Percentiles rank a stretch among this genome's conserved stretches.
phyloP scores from a whole-genome alignment of 2,797 vertebrate genomes.

The Oryzias sinensis region DNA sequence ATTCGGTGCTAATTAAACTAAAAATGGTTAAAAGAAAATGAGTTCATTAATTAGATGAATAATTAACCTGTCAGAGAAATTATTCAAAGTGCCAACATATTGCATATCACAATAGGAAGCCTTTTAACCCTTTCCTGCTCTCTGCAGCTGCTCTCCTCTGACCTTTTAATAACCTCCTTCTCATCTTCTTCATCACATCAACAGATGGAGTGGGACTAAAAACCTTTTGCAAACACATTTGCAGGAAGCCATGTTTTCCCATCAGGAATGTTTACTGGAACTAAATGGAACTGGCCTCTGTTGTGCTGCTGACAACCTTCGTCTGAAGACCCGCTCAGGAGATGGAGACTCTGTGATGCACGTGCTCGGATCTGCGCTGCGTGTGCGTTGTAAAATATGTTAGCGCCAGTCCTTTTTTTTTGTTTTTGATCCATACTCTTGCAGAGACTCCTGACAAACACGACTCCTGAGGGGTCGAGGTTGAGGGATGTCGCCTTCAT shows the following conservation, averaged over 20 bases:
- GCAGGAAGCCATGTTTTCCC: constrained; percentile 18
- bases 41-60: constrained; percentile 68
- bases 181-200: constrained; percentile 18
- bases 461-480: constrained; percentile 1
- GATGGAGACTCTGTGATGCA: not conserved
- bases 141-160: not conserved
- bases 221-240: constrained; percentile 17
- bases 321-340: constrained; percentile 3
- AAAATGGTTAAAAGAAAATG: constrained; percentile 42
- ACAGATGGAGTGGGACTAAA: constrained; percentile 16
- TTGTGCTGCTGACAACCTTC: constrained; percentile 11
- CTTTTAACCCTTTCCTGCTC: constrained; percentile 33
- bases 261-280: constrained; percentile 16
- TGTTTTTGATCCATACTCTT: not conserved
- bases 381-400: not conserved
- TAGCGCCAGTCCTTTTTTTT: not conserved
- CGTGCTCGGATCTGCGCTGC: not conserved
- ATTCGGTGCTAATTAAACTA: constrained; percentile 70
- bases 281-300: constrained; percentile 20
- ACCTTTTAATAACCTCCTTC: constrained; percentile 3
- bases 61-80: constrained; percentile 65
- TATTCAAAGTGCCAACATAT: constrained; percentile 57
- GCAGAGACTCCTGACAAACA: constrained; percentile 18
- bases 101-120: constrained; percentile 29
- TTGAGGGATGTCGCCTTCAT: constrained; percentile 50